A percentile compares a stretch with the other conserved stretches of the same genome.
Evolutionary conservation across 2,888 invertebrate species (phyloP).

Genomic region (Girardia tigrina): DNA sequence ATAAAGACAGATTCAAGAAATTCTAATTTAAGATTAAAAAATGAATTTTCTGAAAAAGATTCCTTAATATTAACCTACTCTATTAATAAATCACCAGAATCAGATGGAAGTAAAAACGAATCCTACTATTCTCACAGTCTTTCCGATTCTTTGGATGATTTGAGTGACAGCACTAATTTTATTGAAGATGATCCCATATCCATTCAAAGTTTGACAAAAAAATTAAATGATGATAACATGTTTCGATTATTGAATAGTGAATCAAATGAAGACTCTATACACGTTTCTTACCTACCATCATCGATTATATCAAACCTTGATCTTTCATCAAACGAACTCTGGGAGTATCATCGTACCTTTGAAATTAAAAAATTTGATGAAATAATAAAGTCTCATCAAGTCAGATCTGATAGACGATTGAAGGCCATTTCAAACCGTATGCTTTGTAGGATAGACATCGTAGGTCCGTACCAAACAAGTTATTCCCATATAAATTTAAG

Average conservation of each 20-base stretch:
- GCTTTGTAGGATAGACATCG: background rate
- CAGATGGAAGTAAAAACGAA: background rate
- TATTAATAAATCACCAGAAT: background rate
- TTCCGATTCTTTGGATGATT: background rate
- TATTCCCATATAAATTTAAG: background rate
- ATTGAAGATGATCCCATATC: background rate
- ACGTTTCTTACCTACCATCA: background rate
- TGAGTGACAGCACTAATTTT: background rate
- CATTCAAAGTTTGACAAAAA: background rate
- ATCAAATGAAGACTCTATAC: background rate
- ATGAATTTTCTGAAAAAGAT: background rate
- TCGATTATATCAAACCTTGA: background rate
- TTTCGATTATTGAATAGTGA: background rate
- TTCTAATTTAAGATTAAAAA: too few species aligned
- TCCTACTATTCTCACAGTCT: background rate
- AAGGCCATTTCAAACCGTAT: background rate
- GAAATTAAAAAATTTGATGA: background rate
- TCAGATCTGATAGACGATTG: background rate
- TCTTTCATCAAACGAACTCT: background rate
- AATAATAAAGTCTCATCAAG: background rate
- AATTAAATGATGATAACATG: background rate
- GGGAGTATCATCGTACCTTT: background rate
- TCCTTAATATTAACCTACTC: background rate
- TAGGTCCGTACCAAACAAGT: background rate
- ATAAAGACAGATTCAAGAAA: background rate